Evolutionary conservation across 2,113 vertebrate species (phyloP), one percentile per base, ranked within the genome.

Genomic region (Anolis sagrei): DNA sequence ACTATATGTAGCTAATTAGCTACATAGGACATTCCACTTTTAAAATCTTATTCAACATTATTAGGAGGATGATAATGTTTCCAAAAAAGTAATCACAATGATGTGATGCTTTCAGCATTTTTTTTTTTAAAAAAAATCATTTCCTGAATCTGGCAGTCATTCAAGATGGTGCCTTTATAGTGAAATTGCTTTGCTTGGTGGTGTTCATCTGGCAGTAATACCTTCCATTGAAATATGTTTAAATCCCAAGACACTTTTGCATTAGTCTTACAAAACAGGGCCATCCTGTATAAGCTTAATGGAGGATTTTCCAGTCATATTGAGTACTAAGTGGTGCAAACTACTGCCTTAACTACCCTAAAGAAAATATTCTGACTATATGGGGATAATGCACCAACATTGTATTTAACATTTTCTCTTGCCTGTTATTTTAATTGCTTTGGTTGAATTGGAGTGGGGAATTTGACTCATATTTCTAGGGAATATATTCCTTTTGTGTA

Each of bases 121-220:
- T 1, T 58, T 14, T 54, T 2, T 27, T 3, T 6, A 23, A 9
- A 88, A 93, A 90, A 81, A 90, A 91, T 87, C 87, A 79, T 68
- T 85, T 34, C 16, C 19, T 86, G 49, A 84, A 86, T 84, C 44
- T 92, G 90, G 44, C 27, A 91, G 79, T 90, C 94, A 90, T 88
- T 94, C 76, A 88, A 79, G 58, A 74, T 10, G 82, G 82, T 2
- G 69, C 5, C 81, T 8, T 92, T 81, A 83, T 83, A 49, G 3
- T 86, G 27, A 93, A 93, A 94, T 88, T 74, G 62, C 81, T 90
- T 90, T 90, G 68, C 77, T 92, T 92, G 81, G 84, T 92, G 86
- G 34, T 92, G 11, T 82, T 90, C 84, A 89, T 91, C 61, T 81
- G 90, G 48, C 70, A 72, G 51, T 85, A 93, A 14, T 92, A 75